These are phyloP conservation scores for Percopsis transmontana DNA, from an alignment of 2,113 vertebrate genomes.

Conservation along the genomic window DNA sequence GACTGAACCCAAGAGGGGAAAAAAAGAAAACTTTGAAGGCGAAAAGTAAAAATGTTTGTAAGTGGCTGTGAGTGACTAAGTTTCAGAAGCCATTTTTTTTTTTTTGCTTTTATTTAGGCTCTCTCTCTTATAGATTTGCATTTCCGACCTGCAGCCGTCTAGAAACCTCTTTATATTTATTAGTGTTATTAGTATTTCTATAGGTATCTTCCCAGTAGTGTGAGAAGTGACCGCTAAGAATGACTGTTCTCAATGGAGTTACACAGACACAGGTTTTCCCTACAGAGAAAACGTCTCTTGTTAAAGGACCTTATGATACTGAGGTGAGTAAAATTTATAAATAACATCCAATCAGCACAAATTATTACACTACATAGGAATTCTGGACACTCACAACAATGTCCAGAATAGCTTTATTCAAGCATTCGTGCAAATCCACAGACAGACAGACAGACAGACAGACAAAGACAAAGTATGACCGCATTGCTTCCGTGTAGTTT, in stretches of 20 bases:
- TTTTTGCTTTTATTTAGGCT: not conserved
- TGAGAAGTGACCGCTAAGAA: constrained; percentile 9
- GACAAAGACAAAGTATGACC: not conserved
- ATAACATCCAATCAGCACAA: not conserved
- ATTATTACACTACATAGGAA: too few relatives aligned
- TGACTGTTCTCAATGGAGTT: not conserved
- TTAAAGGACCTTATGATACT: constrained; percentile 3
- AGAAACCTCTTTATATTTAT: not conserved
- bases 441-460: not conserved
- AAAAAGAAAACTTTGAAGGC: not conserved
- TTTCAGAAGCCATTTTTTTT: not conserved
- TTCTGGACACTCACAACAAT: too few relatives aligned
- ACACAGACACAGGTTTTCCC: not conserved
- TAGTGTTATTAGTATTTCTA: not conserved
- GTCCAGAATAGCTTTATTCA: too few relatives aligned
- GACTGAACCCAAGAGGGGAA: not conserved
- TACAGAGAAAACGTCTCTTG: constrained; percentile 5
- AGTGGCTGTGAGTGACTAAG: not conserved
- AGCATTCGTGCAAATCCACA: too few relatives aligned
- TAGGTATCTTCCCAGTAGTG: not conserved
- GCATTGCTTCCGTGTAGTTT: not conserved
- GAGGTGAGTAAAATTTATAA: constrained; percentile 3
- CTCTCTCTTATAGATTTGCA: not conserved
- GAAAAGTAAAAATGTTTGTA: not conserved
- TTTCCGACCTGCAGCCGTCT: too few relatives aligned